Conservation (phyloP, 1,140 invertebrate genomes). For the Lysiphlebus fabarum region DNA sequence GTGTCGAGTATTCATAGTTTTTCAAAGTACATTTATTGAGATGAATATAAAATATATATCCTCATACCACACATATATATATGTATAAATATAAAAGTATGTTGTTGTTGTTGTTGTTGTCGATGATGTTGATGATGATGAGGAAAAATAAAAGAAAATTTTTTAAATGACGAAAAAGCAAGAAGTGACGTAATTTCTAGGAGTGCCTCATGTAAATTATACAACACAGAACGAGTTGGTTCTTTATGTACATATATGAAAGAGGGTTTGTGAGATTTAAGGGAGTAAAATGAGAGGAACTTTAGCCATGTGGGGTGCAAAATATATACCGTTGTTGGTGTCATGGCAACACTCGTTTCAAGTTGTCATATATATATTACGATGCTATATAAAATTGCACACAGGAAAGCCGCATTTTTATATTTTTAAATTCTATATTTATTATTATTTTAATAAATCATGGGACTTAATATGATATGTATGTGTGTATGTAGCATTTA, state of each 20-base stretch:
- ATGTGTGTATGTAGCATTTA: too few species aligned
- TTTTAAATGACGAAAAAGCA: conserved; percentile 9
- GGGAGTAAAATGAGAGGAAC: conserved; percentile 31
- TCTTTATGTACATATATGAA: neutral
- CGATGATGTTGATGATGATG: too few species aligned
- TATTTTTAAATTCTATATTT: conserved; percentile 9
- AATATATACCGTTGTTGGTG: conserved; percentile 47
- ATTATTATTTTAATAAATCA: too few species aligned
- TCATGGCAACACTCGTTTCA: conserved; percentile 52
- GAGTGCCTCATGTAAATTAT: conserved; percentile 13
- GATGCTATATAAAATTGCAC: neutral
- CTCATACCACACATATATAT: too few species aligned
- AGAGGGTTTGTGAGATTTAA: conserved; percentile 20
- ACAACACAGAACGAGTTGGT: conserved; percentile 28
- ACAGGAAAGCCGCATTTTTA: conserved; percentile 22
- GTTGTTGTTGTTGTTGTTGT: too few species aligned
- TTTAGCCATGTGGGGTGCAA: conserved; percentile 28
- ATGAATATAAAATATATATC: too few species aligned
- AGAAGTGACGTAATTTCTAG: conserved; percentile 15
- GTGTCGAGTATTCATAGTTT: too few species aligned
- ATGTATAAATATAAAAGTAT: too few species aligned
- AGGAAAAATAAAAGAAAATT: neutral
- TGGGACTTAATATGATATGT: too few species aligned
- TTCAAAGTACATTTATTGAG: too few species aligned
- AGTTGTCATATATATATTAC: conserved; percentile 20